phyloP scores from a whole-genome alignment of 2,888 invertebrate species.

The Eupithecia tripunctaria region DNA sequence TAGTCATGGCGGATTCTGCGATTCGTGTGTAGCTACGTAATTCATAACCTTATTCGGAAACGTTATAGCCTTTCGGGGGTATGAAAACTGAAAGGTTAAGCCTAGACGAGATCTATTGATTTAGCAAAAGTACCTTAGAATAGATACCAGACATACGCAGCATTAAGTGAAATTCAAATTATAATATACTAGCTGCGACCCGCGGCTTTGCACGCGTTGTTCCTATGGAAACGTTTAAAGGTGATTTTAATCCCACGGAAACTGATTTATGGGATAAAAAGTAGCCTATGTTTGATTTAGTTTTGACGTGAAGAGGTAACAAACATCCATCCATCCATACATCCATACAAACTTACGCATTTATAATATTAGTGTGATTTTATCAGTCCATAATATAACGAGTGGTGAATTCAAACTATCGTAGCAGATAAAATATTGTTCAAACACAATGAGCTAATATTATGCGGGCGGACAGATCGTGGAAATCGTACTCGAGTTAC shows the following conservation, averaged over 20 bases:
- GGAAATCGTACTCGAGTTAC: not conserved
- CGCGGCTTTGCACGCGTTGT: too few relatives aligned
- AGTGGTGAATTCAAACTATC: not conserved
- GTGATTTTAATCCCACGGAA: too few relatives aligned
- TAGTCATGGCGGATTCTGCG: conserved; percentile 61
- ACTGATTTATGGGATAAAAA: too few relatives aligned
- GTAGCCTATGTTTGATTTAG: too few relatives aligned
- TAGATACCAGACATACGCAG: not conserved
- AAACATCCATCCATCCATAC: too few relatives aligned
- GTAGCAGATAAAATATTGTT: not conserved
- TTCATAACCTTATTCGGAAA: conserved; percentile 52
- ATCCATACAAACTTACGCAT: too few relatives aligned
- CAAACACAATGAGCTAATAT: not conserved
- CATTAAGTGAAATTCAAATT: not conserved
- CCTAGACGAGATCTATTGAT: not conserved
- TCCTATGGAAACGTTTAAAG: too few relatives aligned
- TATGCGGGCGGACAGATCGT: not conserved
- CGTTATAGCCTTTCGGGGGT: conserved; percentile 35
- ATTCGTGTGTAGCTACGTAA: conserved; percentile 48
- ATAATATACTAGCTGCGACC: not conserved
- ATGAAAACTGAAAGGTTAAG: not conserved
- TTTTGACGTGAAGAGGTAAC: too few relatives aligned
- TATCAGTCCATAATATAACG: not conserved
- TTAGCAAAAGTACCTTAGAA: not conserved
- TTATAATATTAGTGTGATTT: too few relatives aligned